Conservation (phyloP, 2,888 invertebrate species). For the Ochropleura plecta region DNA sequence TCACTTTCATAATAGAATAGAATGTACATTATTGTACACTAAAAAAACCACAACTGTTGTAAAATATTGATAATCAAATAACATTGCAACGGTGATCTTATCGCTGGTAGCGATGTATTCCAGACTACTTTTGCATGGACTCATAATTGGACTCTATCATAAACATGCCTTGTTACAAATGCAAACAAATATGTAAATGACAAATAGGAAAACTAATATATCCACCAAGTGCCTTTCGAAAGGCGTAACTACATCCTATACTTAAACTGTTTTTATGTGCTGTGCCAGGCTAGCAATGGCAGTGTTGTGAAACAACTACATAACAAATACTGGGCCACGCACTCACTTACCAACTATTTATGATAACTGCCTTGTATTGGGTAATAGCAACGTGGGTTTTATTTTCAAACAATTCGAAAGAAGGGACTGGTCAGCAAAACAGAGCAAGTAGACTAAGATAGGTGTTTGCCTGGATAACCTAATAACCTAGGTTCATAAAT, state of each 20-base stretch:
- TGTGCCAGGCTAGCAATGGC: conserved; percentile 34
- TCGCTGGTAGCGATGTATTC: too few relatives aligned
- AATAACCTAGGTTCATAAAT: neutral
- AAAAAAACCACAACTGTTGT: too few relatives aligned
- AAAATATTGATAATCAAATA: too few relatives aligned
- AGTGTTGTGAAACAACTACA: conserved; percentile 55
- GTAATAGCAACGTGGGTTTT: conserved; percentile 23
- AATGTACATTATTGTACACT: too few relatives aligned
- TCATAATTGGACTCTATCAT: neutral
- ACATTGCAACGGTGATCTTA: too few relatives aligned
- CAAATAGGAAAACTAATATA: conserved; percentile 36
- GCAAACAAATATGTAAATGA: conserved; percentile 24
- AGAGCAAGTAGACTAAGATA: too few relatives aligned
- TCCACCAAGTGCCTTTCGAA: conserved; percentile 39
- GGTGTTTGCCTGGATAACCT: neutral
- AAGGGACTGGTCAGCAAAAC: too few relatives aligned
- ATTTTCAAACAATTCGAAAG: neutral
- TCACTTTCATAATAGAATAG: too few relatives aligned
- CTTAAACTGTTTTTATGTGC: conserved; percentile 51
- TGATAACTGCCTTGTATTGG: conserved; percentile 47
- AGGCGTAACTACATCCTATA: conserved; percentile 49
- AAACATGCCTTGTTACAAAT: conserved; percentile 11
- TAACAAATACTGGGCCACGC: conserved; percentile 52
- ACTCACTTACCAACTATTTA: conserved; percentile 49
- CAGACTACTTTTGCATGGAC: too few relatives aligned